phyloP scores from a whole-genome alignment of 2,797 vertebrate genomes.

The Pseudochirops cupreus region DNA sequence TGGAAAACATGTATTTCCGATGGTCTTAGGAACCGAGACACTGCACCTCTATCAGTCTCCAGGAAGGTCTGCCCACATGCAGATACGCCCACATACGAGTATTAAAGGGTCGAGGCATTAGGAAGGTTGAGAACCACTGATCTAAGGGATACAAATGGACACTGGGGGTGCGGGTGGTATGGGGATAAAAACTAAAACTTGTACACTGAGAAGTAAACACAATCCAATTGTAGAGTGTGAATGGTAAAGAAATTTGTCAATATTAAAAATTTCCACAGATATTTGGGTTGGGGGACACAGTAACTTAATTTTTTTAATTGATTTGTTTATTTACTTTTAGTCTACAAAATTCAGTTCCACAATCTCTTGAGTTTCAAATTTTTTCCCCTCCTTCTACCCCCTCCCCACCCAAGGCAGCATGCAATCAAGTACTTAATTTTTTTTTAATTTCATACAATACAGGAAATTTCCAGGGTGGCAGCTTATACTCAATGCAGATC shows the following conservation, averaged over 20 bases:
- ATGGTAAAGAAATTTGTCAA: background rate
- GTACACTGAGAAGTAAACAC: background rate
- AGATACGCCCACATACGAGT: too few species aligned
- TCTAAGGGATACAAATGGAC: background rate
- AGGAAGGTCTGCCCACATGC: too few species aligned
- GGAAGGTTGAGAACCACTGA: too few species aligned
- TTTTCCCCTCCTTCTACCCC: too few species aligned
- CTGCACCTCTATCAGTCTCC: too few species aligned
- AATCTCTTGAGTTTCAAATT: too few species aligned
- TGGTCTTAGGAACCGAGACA: too few species aligned
- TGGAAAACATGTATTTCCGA: too few species aligned
- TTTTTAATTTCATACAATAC: background rate
- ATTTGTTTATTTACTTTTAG: too few species aligned
- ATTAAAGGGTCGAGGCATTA: too few species aligned
- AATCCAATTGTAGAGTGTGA: background rate
- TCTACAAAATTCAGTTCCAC: too few species aligned
- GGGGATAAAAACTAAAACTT: background rate
- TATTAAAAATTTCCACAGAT: background rate
- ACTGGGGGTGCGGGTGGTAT: accelerated
- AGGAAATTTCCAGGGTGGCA: background rate
- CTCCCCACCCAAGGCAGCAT: too few species aligned
- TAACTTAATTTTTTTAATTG: background rate
- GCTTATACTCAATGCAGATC: background rate
- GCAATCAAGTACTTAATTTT: background rate
- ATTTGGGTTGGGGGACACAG: background rate